Conservation (phyloP, 2,797 vertebrate species). For the Thunnus albacares region DNA sequence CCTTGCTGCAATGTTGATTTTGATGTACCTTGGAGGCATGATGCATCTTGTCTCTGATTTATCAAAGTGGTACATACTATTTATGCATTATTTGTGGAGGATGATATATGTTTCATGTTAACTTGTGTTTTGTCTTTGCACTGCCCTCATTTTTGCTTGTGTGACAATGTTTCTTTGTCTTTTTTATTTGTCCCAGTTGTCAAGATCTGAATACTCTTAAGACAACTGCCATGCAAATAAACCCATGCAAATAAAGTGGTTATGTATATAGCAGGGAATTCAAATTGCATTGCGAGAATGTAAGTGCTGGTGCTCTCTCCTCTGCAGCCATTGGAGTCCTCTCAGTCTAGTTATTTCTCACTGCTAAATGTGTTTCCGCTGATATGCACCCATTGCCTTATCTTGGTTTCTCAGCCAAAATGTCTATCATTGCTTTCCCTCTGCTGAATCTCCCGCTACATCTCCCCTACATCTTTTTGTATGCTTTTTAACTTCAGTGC, state of each 20-base stretch:
- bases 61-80: conserved; percentile 17
- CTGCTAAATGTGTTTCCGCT: conserved; percentile 58
- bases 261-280: neutral
- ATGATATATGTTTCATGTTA: neutral
- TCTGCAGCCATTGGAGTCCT: conserved; percentile 18
- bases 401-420: conserved; percentile 58
- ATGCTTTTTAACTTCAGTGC: conserved; percentile 66
- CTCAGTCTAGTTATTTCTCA: conserved; percentile 47
- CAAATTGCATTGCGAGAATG: neutral
- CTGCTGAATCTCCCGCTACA: conserved; percentile 49
- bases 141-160: neutral
- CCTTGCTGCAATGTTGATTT: conserved; percentile 36
- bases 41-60: conserved; percentile 17
- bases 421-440: conserved; percentile 50
- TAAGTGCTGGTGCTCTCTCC: neutral
- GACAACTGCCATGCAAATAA: neutral
- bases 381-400: conserved; percentile 67
- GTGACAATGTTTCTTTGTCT: neutral
- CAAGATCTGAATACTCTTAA: neutral
- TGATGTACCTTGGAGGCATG: conserved; percentile 23
- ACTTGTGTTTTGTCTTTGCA: neutral
- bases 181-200: neutral
- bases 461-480: conserved; percentile 58
- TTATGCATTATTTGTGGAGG: neutral
- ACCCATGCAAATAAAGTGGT: conserved; percentile 7